Evolutionary conservation across 2,888 invertebrate genomes (phyloP), one percentile per base, ranked within the genome.

Genomic region (Abrostola triplasia): DNA sequence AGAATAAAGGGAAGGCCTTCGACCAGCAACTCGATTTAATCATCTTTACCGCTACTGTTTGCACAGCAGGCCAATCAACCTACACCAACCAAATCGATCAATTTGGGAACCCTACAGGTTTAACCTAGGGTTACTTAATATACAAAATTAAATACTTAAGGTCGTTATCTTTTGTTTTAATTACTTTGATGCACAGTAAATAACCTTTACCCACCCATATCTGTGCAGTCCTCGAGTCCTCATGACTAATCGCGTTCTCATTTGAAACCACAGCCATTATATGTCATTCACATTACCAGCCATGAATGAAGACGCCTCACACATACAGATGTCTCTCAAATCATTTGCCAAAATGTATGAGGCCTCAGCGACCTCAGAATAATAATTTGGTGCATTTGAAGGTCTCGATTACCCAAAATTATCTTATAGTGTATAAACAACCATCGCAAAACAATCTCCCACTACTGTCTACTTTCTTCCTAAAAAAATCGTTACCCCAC

Each of bases 281-380:
- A 47, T 47, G 44, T 24, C 44, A 47, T 9, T 9, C 9, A 8
- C n/a, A n/a, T 5, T 40, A 10, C 9, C 44, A 47, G 44, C 44
- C 44, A 8, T 47, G 44, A 47, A 13, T 47, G 44, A 7, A 24
- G 5, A 47, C 24, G 44, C 44, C 13, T 13, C 44, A 9, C 44
- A 24, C 44, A 47, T 47, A 47, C 44, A 47, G 44, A 47, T 24
- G 44, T 9, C 44, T 10, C 44, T 47, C 10, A 10, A 24, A 5
- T 24, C 44, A 47, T 47, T 47, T 47, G 44, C 44, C 44, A 47
- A 47, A 47, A 47, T 47, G 24, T 24, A 13, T 47, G 44, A 47
- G 44, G 44, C 24, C 44, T 47, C 44, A 13, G 44, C 7, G 44
- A 13, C 44, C 44, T 47, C 9, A 24, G 44, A 47, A 47, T 24